phyloP scores from a whole-genome alignment of 2,797 vertebrate species.

The Cuniculus paca region DNA sequence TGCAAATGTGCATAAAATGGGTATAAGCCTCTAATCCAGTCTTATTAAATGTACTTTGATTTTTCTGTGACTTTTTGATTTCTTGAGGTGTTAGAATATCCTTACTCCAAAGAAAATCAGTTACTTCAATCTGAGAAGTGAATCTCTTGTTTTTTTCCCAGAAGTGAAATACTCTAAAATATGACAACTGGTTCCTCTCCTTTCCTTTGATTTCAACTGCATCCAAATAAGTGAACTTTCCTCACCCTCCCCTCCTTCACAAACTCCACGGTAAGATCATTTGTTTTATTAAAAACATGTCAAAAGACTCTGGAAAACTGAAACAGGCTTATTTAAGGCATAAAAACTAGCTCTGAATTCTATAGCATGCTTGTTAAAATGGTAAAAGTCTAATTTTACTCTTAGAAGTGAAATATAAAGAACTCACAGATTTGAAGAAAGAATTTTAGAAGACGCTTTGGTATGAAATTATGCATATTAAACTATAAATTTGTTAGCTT shows the following conservation, averaged over 20 bases:
- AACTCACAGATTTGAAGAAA: not conserved
- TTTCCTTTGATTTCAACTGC: not conserved
- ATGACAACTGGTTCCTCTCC: not conserved
- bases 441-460: not conserved
- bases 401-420: conserved; percentile 1
- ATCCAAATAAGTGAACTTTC: not conserved
- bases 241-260: fast-evolving
- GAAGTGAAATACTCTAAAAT: not conserved
- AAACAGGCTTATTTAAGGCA: conserved; percentile 29
- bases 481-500: conserved; percentile 32
- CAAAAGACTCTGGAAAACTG: not conserved
- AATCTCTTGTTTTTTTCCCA: not conserved
- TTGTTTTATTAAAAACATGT: conserved; percentile 6
- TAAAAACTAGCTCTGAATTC: not conserved
- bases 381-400: not conserved
- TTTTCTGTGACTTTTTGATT: conserved; percentile 1
- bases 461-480: not conserved
- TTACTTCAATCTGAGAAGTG: not conserved
- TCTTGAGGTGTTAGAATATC: not conserved
- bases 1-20: not conserved
- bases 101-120: not conserved
- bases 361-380: not conserved
- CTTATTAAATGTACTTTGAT: not conserved
- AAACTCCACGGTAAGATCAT: not conserved
- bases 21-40: not conserved